Percentiles rank a stretch among this genome's conserved stretches.
Evolutionary conservation across 2,888 invertebrate species (phyloP).

Genomic region (Tetragonula carbonaria): DNA sequence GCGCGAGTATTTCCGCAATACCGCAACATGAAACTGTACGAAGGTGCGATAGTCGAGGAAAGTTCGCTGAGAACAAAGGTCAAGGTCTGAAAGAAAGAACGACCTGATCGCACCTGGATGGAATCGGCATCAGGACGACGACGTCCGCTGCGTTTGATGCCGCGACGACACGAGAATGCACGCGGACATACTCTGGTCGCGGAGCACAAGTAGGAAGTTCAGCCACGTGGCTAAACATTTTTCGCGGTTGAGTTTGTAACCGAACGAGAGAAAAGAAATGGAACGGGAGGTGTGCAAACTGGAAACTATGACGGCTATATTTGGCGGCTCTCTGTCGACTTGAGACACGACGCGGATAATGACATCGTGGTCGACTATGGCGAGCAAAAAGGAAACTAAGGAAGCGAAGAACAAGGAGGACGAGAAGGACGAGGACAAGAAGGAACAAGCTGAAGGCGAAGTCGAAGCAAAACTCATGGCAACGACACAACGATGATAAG

Average conservation of each 20-base stretch:
- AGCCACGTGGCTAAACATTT: slow-evolving; percentile 45
- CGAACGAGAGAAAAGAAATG: neutral
- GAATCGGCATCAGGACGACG: neutral
- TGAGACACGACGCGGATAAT: slow-evolving; percentile 37
- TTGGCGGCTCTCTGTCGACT: slow-evolving; percentile 45
- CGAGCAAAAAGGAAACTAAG: slow-evolving; percentile 20
- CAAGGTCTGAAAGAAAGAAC: slow-evolving; percentile 38
- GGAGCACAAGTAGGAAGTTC: slow-evolving; percentile 1
- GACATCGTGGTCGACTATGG: slow-evolving; percentile 43
- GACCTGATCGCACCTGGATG: neutral
- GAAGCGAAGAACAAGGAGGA: neutral
- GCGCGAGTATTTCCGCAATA: neutral
- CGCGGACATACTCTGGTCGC: neutral
- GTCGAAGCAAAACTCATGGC: slow-evolving; percentile 16
- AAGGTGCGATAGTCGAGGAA: neutral
- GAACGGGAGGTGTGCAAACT: neutral
- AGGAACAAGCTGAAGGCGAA: neutral
- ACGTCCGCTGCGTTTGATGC: neutral
- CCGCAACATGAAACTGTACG: neutral
- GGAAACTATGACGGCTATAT: slow-evolving; percentile 46
- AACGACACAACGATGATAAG: slow-evolving; percentile 4
- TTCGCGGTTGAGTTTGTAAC: neutral
- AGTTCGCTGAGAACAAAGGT: slow-evolving; percentile 13
- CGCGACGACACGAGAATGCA: neutral
- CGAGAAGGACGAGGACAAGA: neutral